Percentiles rank a stretch among this genome's conserved stretches.
These are phyloP conservation scores for Aromia moschata DNA, from an alignment of 2,888 invertebrate species.

Conservation along the genomic window DNA sequence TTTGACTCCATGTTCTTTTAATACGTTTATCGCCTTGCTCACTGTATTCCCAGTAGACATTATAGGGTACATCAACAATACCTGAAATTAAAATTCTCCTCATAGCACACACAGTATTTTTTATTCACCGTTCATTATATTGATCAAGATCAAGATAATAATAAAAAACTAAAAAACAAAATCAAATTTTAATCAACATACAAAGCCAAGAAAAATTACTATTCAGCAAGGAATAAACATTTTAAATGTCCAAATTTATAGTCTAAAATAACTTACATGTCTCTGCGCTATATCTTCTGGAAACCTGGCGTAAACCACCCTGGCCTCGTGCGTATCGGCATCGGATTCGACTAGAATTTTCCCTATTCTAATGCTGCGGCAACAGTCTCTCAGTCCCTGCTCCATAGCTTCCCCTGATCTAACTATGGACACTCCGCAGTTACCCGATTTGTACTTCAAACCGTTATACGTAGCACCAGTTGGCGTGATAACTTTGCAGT, in stretches of 20 bases:
- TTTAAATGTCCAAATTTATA: too few species aligned
- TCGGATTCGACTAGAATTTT: conserved; percentile 98
- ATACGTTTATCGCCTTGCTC: conserved; percentile 88
- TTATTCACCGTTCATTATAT: too few species aligned
- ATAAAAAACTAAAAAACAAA: too few species aligned
- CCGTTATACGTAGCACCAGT: conserved; percentile 92
- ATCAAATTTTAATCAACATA: too few species aligned
- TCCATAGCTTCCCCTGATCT: conserved; percentile 74
- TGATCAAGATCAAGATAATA: too few species aligned
- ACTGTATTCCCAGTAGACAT: conserved; percentile 99
- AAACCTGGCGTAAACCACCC: conserved; percentile 96
- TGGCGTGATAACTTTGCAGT: conserved; percentile 91
- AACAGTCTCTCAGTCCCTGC: conserved; percentile 90
- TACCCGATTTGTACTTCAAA: conserved; percentile 94
- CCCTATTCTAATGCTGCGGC: conserved; percentile 97
- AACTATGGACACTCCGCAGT: conserved; percentile 95
- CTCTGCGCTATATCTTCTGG: conserved; percentile 93
- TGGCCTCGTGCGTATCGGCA: conserved; percentile 94
- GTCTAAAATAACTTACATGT: conserved; percentile 63
- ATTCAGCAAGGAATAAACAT: too few species aligned
- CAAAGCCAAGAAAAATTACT: too few species aligned
- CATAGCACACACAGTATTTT: too few species aligned
- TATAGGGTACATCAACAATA: conserved; percentile 97
- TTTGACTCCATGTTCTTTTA: conserved; percentile 92
- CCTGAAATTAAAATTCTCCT: too few species aligned